These are phyloP conservation scores for Oscarella lobularis DNA, from an alignment of 37 sponge, comb jelly and placozoan genomes.

Conservation along the genomic window DNA sequence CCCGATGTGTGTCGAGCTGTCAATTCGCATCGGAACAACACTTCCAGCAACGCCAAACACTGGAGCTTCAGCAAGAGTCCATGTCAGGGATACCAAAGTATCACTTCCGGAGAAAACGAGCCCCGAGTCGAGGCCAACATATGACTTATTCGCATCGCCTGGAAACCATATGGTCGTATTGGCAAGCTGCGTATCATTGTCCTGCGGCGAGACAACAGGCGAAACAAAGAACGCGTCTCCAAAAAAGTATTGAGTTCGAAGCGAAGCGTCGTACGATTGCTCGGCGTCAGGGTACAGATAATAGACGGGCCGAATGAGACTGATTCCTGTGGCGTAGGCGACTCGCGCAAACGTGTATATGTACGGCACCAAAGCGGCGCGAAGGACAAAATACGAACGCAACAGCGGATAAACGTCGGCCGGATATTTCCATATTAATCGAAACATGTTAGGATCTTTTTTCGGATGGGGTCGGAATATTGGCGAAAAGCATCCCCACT, in stretches of 20 bases:
- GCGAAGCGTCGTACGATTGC: constrained; percentile 26
- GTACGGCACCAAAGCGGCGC: constrained; percentile 49
- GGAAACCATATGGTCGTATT: constrained; percentile 37
- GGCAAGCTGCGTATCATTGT: constrained; percentile 12
- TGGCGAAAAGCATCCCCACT: constrained; percentile 69
- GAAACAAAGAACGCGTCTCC: constrained; percentile 28
- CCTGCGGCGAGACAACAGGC: constrained; percentile 24
- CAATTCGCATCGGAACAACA: constrained; percentile 40
- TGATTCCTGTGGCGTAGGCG: constrained; percentile 58
- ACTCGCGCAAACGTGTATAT: constrained; percentile 40
- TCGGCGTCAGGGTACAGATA: constrained; percentile 37
- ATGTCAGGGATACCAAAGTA: constrained; percentile 6
- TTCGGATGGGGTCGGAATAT: constrained; percentile 58
- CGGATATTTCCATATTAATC: constrained; percentile 52
- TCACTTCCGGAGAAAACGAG: constrained; percentile 13
- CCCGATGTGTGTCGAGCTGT: constrained; percentile 27
- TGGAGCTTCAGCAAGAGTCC: constrained; percentile 37
- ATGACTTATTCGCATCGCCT: constrained; percentile 32
- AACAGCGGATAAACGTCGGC: constrained; percentile 34
- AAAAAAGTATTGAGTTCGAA: constrained; percentile 30
- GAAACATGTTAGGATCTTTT: constrained; percentile 26
- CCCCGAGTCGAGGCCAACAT: constrained; percentile 33
- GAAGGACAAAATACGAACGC: constrained; percentile 22
- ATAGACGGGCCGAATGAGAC: constrained; percentile 50
- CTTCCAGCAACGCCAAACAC: constrained; percentile 34